Evolutionary conservation across 2,888 invertebrate species (phyloP).

Genomic region (Sinelater perroti): DNA sequence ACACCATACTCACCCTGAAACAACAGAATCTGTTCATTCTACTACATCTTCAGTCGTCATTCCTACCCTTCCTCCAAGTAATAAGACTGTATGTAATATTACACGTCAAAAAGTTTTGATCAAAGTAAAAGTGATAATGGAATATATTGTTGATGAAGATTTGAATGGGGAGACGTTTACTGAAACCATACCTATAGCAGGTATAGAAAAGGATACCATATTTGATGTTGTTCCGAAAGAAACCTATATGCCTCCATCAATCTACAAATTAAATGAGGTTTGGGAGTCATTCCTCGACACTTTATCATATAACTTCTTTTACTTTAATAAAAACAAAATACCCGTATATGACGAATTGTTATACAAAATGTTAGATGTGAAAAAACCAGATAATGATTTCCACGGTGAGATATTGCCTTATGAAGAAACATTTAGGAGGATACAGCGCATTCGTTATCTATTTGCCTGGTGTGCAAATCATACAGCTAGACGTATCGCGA

Average conservation of each 20-base stretch:
- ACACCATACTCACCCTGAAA: background rate
- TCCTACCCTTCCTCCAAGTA: background rate
- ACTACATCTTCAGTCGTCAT: background rate
- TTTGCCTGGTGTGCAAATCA: too few relatives aligned
- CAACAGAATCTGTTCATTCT: too few relatives aligned
- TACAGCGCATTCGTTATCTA: background rate
- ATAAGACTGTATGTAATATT: background rate
- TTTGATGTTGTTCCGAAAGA: constrained; percentile 9
- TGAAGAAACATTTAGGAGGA: background rate
- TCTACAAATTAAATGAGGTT: constrained; percentile 2
- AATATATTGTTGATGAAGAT: background rate
- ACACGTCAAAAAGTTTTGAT: constrained; percentile 10
- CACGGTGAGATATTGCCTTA: background rate
- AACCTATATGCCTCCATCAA: background rate
- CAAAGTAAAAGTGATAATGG: constrained; percentile 18
- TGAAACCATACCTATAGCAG: constrained; percentile 11
- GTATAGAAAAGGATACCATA: constrained; percentile 12
- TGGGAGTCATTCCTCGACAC: constrained; percentile 18
- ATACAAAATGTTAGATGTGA: background rate
- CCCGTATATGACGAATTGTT: background rate
- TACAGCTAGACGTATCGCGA: too few relatives aligned
- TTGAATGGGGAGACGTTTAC: background rate
- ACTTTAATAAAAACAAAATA: background rate
- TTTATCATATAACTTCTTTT: constrained; percentile 16
- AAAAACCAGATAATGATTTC: background rate